These are phyloP conservation scores for Palythoa caribaeorum DNA, from an alignment of 92 coral and sea anemone species.

Conservation along the genomic window DNA sequence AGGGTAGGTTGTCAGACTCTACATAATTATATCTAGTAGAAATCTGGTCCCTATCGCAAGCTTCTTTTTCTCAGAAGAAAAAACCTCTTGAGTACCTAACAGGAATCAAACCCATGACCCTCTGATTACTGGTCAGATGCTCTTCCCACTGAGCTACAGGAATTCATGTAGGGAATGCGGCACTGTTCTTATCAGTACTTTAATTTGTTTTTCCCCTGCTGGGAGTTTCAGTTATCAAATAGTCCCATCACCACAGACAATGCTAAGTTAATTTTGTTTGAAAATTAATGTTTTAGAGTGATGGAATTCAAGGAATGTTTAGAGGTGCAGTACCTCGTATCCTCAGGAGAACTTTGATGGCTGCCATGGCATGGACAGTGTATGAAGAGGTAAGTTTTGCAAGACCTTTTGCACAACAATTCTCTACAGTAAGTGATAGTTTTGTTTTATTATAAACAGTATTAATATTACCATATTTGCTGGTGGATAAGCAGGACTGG, in stretches of 20 bases:
- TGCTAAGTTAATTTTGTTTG: neutral
- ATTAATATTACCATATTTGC: neutral
- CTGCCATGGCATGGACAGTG: slow-evolving; percentile 98
- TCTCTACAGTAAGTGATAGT: neutral
- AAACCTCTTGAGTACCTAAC: no score
- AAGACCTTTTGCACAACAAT: neutral
- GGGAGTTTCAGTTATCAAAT: neutral
- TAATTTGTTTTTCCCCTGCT: neutral
- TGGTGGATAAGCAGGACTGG: no score
- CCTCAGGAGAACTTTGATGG: slow-evolving; percentile 90
- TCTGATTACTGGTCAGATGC: no score
- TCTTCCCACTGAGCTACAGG: no score
- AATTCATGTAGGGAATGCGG: no score
- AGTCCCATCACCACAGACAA: neutral
- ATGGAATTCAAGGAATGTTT: slow-evolving; percentile 87
- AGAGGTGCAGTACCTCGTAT: slow-evolving; percentile 96
- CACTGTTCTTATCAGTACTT: neutral
- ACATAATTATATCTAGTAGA: no score
- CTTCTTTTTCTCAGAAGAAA: no score
- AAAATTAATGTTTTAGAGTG: slow-evolving; percentile 53
- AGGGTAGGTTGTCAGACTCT: neutral
- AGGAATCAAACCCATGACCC: no score
- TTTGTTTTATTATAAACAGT: neutral
- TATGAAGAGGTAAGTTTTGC: slow-evolving; percentile 80
- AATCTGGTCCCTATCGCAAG: no score